Evolutionary conservation across 1,140 invertebrate species (phyloP), one percentile per base, ranked within the genome.

Genomic region (Drosophila sproati): DNA sequence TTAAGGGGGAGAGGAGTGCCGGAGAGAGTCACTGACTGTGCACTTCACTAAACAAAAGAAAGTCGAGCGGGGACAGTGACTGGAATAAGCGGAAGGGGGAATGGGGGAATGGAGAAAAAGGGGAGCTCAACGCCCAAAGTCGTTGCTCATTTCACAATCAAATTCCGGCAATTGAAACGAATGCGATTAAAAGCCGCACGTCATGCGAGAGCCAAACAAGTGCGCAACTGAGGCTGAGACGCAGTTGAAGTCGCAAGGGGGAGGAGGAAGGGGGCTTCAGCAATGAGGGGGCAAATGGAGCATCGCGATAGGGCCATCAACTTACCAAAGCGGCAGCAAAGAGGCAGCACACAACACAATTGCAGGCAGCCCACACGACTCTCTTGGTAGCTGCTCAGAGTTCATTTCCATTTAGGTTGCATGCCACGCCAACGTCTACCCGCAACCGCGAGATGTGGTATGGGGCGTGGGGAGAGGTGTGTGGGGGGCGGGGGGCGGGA

Each of bases 81-180:
- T 20, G 20, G 20, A 20, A 20, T 20, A 20, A 20, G 20, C 20
- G 5, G n/a, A 4, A 6, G 34, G 4, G n/a, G 31, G 43, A 45
- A 59, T 10, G 41, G 52, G 59, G 8, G 56, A 45, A 5, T 28
- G 39, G 41, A 20, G 52, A 45, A 43, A 34, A 43, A 43, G 51
- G 51, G 6, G 6, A 59, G 67, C 69, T 77, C 39, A 57, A 77
- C 81, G 73, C 71, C 79, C 72, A 77, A 71, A 80, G 75, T 68
- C 74, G 62, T 79, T 34, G 85, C 77, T 77, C 69, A 78, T 88
- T 88, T 87, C 77, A 87, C 83, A 87, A 87, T 87, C 76, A 88
- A 83, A 87, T 87, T 88, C 83, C 80, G 81, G 78, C 83, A 87
- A 87, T 87, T 87, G 83, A 88, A 87, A 77, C 85, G 83, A 87